Evolutionary conservation across 2,888 invertebrate genomes (phyloP).

Genomic region (Taenaris catops): DNA sequence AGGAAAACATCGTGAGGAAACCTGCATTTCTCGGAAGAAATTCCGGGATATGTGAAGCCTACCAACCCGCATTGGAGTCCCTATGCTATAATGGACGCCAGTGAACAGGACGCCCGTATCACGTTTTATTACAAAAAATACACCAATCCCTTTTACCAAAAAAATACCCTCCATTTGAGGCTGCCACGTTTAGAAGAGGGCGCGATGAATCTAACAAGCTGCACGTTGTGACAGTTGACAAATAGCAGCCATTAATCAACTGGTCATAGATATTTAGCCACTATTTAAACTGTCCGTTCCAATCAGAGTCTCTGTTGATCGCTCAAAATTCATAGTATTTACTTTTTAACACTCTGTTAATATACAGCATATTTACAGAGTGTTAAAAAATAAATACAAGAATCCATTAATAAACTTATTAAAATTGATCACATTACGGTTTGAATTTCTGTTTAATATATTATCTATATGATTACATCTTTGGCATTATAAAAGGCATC

Average conservation of each 20-base stretch:
- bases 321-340: conserved; percentile 1
- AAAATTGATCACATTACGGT: too few relatives aligned
- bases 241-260: conserved; percentile 72
- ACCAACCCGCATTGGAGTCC: too few relatives aligned
- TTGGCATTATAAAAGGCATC: too few relatives aligned
- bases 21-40: too few relatives aligned
- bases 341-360: too few relatives aligned
- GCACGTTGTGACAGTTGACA: conserved; percentile 74
- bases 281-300: conserved; percentile 33
- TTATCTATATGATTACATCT: too few relatives aligned
- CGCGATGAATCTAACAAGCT: conserved; percentile 70
- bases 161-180: conserved; percentile 61
- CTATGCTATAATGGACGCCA: conserved; percentile 32
- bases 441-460: too few relatives aligned
- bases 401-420: too few relatives aligned
- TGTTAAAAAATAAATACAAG: too few relatives aligned
- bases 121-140: conserved; percentile 44
- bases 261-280: conserved; percentile 55
- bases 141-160: conserved; percentile 52
- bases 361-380: too few relatives aligned
- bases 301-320: conserved; percentile 25
- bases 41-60: too few relatives aligned
- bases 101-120: conserved; percentile 48
- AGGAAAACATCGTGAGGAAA: too few relatives aligned
- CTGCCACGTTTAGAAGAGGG: conserved; percentile 51